Conservation (phyloP, 2,888 invertebrate genomes). For the Oxytorus armatus region DNA sequence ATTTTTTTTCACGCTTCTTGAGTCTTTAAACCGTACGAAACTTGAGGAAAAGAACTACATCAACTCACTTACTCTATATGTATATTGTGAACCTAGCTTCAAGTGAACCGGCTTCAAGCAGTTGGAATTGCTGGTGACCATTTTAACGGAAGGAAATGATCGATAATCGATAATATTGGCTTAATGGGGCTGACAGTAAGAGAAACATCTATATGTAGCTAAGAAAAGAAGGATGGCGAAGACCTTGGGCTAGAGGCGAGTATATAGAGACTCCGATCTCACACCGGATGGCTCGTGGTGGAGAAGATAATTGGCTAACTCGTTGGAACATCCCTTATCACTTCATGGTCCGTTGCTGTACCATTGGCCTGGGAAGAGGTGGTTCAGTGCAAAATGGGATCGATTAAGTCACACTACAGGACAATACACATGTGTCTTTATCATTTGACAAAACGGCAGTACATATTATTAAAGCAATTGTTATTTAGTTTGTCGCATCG, state of each 20-base stretch:
- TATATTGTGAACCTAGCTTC: not conserved
- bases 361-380: not conserved
- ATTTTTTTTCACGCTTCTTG: conserved; percentile 21
- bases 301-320: conserved; percentile 64
- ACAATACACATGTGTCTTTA: not conserved
- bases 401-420: not conserved
- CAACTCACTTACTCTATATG: not conserved
- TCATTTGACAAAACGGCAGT: not conserved
- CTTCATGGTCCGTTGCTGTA: conserved; percentile 49
- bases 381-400: conserved; percentile 18
- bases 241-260: conserved; percentile 40
- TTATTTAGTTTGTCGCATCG: not conserved
- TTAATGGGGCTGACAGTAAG: conserved; percentile 38
- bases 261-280: conserved; percentile 53
- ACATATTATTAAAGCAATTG: not conserved
- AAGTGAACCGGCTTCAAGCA: conserved; percentile 16
- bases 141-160: conserved; percentile 59
- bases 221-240: conserved; percentile 12
- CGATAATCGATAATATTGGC: conserved; percentile 64
- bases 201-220: conserved; percentile 30
- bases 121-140: conserved; percentile 35
- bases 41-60: conserved; percentile 1
- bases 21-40: conserved; percentile 38
- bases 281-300: conserved; percentile 58
- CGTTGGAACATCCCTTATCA: conserved; percentile 61